phyloP scores from a whole-genome alignment of 2,113 vertebrate species.

The Cephalopterus ornatus region DNA sequence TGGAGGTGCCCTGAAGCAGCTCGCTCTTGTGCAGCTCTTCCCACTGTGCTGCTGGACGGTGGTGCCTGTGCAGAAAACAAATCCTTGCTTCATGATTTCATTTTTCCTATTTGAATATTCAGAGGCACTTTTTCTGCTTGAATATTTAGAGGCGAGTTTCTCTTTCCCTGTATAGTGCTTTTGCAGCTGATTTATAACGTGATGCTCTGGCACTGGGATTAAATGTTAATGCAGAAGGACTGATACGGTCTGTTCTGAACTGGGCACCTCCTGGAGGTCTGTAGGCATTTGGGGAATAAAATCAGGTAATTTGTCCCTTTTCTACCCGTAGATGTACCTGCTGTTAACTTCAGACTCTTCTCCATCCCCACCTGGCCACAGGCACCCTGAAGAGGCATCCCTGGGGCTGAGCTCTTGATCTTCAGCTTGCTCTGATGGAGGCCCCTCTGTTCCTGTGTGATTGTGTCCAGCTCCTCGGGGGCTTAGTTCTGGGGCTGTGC shows the following conservation, averaged over 20 bases:
- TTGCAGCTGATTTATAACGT: neutral
- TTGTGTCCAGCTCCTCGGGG: accelerated
- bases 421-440: neutral
- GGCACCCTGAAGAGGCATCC: neutral
- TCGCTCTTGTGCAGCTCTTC: neutral
- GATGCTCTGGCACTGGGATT: neutral
- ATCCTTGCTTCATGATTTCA: neutral
- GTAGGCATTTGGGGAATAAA: neutral
- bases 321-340: too few species aligned
- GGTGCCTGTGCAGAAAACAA: neutral
- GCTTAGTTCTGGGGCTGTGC: neutral
- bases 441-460: neutral
- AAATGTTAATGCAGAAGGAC: neutral
- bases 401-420: neutral
- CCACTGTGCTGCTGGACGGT: accelerated
- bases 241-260: neutral
- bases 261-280: neutral
- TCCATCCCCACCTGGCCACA: neutral
- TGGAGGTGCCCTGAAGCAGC: neutral
- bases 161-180: accelerated
- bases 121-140: neutral
- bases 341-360: neutral
- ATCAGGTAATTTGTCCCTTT: neutral
- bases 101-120: neutral
- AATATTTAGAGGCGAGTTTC: neutral